These are phyloP conservation scores for Cheilosia urbana DNA, from an alignment of 2,888 invertebrate species.

Conservation along the genomic window DNA sequence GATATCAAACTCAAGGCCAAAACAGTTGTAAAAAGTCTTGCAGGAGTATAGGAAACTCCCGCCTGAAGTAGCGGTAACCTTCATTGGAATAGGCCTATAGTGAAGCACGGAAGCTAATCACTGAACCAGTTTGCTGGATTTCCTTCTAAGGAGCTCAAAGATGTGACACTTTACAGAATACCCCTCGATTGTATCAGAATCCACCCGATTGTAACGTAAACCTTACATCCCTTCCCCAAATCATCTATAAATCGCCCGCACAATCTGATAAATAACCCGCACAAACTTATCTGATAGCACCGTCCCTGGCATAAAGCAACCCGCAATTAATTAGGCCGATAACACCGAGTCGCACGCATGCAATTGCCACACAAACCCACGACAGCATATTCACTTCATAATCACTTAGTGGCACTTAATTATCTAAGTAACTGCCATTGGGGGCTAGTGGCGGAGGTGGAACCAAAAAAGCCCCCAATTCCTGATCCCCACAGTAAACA, in stretches of 20 bases:
- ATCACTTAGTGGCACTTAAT: slow-evolving; percentile 72
- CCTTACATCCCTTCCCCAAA: slow-evolving; percentile 6
- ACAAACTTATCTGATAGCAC: not conserved
- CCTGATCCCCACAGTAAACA: slow-evolving; percentile 51
- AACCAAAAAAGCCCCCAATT: slow-evolving; percentile 8
- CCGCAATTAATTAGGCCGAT: slow-evolving; percentile 73
- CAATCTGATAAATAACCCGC: slow-evolving; percentile 50
- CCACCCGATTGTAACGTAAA: not conserved
- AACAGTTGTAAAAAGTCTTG: too few relatives aligned
- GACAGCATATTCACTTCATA: slow-evolving; percentile 56
- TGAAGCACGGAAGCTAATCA: too few relatives aligned
- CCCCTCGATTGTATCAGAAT: not conserved
- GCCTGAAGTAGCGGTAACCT: too few relatives aligned
- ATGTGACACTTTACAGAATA: not conserved
- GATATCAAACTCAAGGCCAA: too few relatives aligned
- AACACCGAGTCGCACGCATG: slow-evolving; percentile 66
- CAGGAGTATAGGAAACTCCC: too few relatives aligned
- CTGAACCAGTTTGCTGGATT: too few relatives aligned
- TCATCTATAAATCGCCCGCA: not conserved
- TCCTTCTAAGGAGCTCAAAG: not conserved
- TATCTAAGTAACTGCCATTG: slow-evolving; percentile 67
- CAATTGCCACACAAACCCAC: slow-evolving; percentile 16
- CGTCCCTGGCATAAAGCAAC: slow-evolving; percentile 23
- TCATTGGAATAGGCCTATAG: too few relatives aligned
- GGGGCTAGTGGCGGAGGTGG: not conserved